Evolutionary conservation across 2,888 invertebrate genomes (phyloP).

Genomic region (Eledone cirrhosa): DNA sequence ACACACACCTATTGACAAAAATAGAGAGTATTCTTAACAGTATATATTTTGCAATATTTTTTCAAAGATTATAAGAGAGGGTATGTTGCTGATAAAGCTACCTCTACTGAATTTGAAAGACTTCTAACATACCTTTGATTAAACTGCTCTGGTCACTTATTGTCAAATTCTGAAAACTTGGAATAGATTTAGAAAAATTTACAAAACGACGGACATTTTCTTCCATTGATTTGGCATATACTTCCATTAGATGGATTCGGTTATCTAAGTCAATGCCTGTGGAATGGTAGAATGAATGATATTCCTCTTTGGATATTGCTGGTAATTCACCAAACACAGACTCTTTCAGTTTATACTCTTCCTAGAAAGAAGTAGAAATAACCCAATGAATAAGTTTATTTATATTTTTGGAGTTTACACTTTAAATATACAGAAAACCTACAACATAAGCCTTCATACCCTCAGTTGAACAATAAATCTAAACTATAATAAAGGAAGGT

Average conservation of each 20-base stretch:
- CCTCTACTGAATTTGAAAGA: too few relatives aligned
- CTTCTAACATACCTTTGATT: conserved; percentile 55
- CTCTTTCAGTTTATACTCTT: conserved; percentile 46
- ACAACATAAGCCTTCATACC: too few relatives aligned
- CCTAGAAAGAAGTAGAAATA: conserved; percentile 39
- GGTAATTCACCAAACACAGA: conserved; percentile 58
- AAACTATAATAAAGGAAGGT: too few relatives aligned
- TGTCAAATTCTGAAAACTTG: conserved; percentile 58
- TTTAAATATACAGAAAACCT: too few relatives aligned
- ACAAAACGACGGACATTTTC: conserved; percentile 56
- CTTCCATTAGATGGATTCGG: conserved; percentile 49
- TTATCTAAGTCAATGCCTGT: conserved; percentile 65
- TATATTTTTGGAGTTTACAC: too few relatives aligned
- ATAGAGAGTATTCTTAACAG: too few relatives aligned
- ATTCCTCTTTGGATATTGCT: conserved; percentile 55
- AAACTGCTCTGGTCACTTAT: conserved; percentile 60
- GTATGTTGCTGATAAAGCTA: too few relatives aligned
- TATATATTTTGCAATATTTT: too few relatives aligned
- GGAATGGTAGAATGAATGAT: conserved; percentile 54
- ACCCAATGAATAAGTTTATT: too few relatives aligned
- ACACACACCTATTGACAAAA: too few relatives aligned
- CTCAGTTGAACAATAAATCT: too few relatives aligned
- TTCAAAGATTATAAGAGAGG: too few relatives aligned
- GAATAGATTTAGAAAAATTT: conserved; percentile 59
- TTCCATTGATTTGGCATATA: conserved; percentile 54